Evolutionary conservation across 2,888 invertebrate genomes (phyloP), one percentile per base, ranked within the genome.

Genomic region (Eupithecia inturbata): DNA sequence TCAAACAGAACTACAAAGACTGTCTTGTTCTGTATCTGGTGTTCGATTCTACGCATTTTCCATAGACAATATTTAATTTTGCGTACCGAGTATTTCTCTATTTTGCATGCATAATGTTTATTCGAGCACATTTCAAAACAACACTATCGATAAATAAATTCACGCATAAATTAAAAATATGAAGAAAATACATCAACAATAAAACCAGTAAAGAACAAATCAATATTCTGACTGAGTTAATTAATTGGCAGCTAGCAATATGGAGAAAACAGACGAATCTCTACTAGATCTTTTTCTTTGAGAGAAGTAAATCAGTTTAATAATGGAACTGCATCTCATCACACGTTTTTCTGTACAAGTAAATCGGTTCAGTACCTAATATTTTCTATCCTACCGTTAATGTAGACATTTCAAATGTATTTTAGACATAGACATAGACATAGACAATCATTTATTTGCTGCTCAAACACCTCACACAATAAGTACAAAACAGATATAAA

Each of bases 1-100:
- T 45, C 60, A 62, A 31, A 62, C 19, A 26, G 26, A 12, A 57
- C 31, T 14, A 62, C 62, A 62, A 62, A 62, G 62, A 19, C 62
- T 19, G 60, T 9, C 62, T 57, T 62, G 22, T 66, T 39, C 36
- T 16, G 26, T 26, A 12, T 26, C 12, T 36, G 14, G 64, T 12
- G 1, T 53, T n/a, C 22, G 22, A 22, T 53, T 26, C 26, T 66
- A 66, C 66, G 66, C 39, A 41, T 66, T 66, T 66, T 22, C 14
- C n/a, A 66, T 26, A 36, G 2, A 22, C 22, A 16, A 36, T 0
- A 22, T 4, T n/a, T 22, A 66, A 14, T 10, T 26, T 66, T 14
- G 33, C 39, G 39, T 22, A 26, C 14, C 14, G 10, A 57, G 22
- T 57, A 14, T 57, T 57, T 12, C 57, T 12, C n/a, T 26, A 10